Evolutionary conservation across 2,797 vertebrate species (phyloP), one percentile per base, ranked within the genome.

Genomic region (Echeneis naucrates): DNA sequence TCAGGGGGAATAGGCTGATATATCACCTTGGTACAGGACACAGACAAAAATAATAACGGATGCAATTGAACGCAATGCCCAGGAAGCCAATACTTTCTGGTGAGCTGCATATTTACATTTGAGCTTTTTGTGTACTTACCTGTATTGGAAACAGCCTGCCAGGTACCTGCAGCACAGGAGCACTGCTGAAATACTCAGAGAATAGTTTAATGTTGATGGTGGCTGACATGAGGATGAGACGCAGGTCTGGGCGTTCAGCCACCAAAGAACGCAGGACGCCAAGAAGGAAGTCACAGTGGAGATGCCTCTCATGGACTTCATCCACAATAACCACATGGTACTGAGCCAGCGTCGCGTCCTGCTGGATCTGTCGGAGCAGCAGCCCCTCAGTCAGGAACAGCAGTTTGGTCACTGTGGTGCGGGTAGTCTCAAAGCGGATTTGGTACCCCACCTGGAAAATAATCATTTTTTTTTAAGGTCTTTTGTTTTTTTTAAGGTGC

Each of bases 161-260:
- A 0, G 97, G 97, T 1, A 99, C 97, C 88, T 97, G 97, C 45
- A 99, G 89, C 67, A 99, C 97, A 0, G 97, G 97, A 0, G 96
- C 96, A 0, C 61, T 24, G 0, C 85, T 82, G 1, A 98, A 98
- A 47, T 98, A 99, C 8, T 81, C 51, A 0, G 96, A 96, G 72
- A 99, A 98, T 12, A 99, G 96, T 10, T 86, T 91, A 82, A 96
- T 96, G 89, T 98, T 98, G 92, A 98, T 97, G 83, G 97, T 99
- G 77, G 97, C 97, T 0, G 97, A 99, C 97, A 99, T 98, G 64
- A 99, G 95, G 63, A 99, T 79, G 76, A 99, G 92, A 17, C 95
- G 95, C 30, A 98, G 90, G 86, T 95, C 93, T 0, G 94, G 89
- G 0, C 95, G 92, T 1, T 40, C 0, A 0, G 87, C 76, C n/a